These are phyloP conservation scores for Xiphydria camelus DNA, from an alignment of 2,888 invertebrate species.

Conservation along the genomic window DNA sequence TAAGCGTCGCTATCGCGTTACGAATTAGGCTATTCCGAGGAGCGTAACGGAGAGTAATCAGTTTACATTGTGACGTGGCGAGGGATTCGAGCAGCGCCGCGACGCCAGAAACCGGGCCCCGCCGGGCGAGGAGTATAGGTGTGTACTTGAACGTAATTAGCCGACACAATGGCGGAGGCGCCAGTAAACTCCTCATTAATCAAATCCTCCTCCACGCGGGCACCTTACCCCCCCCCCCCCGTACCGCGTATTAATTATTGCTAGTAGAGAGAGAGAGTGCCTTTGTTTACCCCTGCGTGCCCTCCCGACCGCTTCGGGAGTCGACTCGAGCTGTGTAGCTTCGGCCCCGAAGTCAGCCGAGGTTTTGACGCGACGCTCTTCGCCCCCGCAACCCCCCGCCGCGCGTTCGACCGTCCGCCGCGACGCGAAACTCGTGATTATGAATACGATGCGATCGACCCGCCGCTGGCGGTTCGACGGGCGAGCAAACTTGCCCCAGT, in stretches of 20 bases:
- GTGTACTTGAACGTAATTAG: conserved; percentile 33
- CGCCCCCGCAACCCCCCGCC: neutral
- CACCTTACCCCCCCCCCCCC: conserved; percentile 16
- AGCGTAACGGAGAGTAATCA: neutral
- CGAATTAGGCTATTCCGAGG: too few species aligned
- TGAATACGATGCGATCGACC: conserved; percentile 38
- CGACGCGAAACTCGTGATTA: conserved; percentile 24
- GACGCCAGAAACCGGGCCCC: too few species aligned
- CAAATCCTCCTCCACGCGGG: conserved; percentile 33
- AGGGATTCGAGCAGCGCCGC: neutral
- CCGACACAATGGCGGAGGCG: conserved; percentile 36
- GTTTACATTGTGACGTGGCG: neutral
- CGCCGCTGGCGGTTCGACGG: conserved; percentile 24
- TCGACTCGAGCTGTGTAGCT: neutral
- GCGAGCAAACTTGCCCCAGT: conserved; percentile 40
- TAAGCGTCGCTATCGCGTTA: too few species aligned
- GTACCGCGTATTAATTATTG: conserved; percentile 24
- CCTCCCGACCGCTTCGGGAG: neutral
- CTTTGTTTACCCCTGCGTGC: conserved; percentile 21
- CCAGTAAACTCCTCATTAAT: conserved; percentile 43
- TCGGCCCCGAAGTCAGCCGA: neutral
- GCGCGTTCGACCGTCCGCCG: neutral
- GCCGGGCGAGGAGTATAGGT: conserved; percentile 14
- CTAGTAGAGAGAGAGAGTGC: conserved; percentile 12
- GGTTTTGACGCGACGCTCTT: neutral